Evolutionary conservation across 2,797 vertebrate species (phyloP).

Genomic region (Eptatretus atami): DNA sequence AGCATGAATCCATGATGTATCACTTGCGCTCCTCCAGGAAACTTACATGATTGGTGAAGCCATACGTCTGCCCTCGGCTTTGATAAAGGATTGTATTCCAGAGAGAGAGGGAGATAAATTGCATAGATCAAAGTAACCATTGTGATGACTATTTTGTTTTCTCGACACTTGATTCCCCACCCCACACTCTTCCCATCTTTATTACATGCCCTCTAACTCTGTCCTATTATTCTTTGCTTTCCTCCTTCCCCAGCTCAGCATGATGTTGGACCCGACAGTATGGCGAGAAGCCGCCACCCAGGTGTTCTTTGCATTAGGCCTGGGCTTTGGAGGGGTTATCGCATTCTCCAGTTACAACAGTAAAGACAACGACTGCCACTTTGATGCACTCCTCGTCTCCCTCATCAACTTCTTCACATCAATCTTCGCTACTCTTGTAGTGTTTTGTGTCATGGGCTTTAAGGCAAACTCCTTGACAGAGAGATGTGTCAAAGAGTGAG

Average conservation of each 20-base stretch:
- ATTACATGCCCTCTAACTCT: constrained; percentile 12
- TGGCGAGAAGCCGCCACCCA: constrained; percentile 90
- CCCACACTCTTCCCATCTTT: constrained; percentile 9
- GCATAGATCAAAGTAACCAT: too few species aligned
- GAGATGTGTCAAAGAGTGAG: constrained; percentile 36
- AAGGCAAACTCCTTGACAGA: constrained; percentile 70
- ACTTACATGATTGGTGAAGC: too few species aligned
- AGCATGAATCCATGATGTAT: too few species aligned
- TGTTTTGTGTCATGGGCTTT: constrained; percentile 85
- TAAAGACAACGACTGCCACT: constrained; percentile 94
- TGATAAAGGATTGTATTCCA: too few species aligned
- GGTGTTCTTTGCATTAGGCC: constrained; percentile 83
- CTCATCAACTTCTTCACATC: constrained; percentile 96
- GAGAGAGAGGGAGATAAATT: too few species aligned
- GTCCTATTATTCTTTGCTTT: constrained; percentile 14
- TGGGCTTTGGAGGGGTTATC: constrained; percentile 88
- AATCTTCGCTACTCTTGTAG: constrained; percentile 75
- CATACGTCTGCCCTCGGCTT: too few species aligned
- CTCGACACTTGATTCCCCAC: constrained; percentile 1
- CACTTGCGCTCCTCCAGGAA: too few species aligned
- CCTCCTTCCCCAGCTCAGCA: constrained; percentile 38
- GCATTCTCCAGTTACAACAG: constrained; percentile 99
- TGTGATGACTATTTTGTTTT: too few species aligned
- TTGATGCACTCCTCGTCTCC: constrained; percentile 73
- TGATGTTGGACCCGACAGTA: constrained; percentile 74